Conservation (phyloP, 2,113 vertebrate genomes). For the Protomyctophum bolini region DNA sequence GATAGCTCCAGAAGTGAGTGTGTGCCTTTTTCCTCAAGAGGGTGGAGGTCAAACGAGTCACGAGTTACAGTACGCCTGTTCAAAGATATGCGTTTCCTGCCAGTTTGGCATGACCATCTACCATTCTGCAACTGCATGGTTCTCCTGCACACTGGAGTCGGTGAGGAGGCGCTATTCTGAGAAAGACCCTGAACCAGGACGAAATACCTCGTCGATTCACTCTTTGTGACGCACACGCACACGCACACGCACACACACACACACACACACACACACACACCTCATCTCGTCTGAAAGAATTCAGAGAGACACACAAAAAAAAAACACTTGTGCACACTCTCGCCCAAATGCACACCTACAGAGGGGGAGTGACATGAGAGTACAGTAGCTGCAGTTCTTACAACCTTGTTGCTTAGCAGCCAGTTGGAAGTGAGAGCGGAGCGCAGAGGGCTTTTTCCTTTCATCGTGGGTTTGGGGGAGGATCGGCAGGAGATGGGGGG, state of each 20-base stretch:
- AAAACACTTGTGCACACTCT: neutral
- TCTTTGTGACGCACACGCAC: neutral
- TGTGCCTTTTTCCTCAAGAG: no score
- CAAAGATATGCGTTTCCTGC: no score
- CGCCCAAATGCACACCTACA: neutral
- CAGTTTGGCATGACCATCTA: no score
- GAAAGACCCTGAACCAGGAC: no score
- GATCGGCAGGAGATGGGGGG: neutral
- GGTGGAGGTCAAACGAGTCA: no score
- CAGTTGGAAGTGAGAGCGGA: neutral
- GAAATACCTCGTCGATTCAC: no score
- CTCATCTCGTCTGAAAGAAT: neutral
- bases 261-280: neutral
- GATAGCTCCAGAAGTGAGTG: no score
- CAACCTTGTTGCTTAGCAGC: slow-evolving; percentile 3
- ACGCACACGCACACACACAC: neutral
- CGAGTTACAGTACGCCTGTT: no score
- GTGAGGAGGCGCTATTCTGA: no score
- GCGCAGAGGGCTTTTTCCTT: neutral
- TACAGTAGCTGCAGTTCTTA: neutral
- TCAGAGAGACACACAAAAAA: neutral
- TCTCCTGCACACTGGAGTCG: no score
- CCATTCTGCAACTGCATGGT: no score
- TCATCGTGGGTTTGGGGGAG: neutral
- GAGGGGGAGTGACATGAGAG: neutral